These are phyloP conservation scores for Dicrostonyx torquatus DNA, from an alignment of 2,797 vertebrate genomes.

Conservation along the genomic window DNA sequence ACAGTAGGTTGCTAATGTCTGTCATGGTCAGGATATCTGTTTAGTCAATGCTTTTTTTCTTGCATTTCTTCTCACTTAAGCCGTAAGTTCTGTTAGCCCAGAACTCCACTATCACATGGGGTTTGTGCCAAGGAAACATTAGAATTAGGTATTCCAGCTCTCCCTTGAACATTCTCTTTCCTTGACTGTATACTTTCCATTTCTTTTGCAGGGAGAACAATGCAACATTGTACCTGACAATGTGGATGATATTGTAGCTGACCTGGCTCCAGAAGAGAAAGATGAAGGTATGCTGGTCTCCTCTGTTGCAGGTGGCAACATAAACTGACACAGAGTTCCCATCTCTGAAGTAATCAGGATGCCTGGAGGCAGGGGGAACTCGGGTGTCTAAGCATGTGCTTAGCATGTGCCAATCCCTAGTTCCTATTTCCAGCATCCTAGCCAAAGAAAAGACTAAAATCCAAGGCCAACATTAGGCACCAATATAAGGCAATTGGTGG, in stretches of 20 bases:
- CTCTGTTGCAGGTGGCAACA: not conserved
- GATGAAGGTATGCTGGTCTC: conserved; percentile 92
- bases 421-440: not conserved
- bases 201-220: conserved; percentile 94
- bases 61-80: conserved; percentile 9
- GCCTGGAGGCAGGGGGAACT: not conserved
- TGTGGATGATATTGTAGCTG: conserved; percentile 98
- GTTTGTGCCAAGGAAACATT: not conserved
- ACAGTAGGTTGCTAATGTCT: not conserved
- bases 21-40: not conserved
- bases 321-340: not conserved
- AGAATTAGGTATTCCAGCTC: not conserved
- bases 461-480: not conserved
- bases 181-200: conserved; percentile 52
- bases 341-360: not conserved
- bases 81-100: not conserved
- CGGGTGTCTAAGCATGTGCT: too few species aligned
- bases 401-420: not conserved
- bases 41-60: not conserved
- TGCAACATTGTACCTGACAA: conserved; percentile 99
- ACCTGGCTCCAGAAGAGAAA: conserved; percentile 97
- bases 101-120: not conserved
- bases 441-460: not conserved
- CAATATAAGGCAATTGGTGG: not conserved
- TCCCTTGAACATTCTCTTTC: not conserved